A percentile compares a stretch with the other conserved stretches of the same genome.
These are phyloP conservation scores for Artibeus jamaicensis DNA, from an alignment of 2,797 vertebrate genomes.

Conservation along the genomic window DNA sequence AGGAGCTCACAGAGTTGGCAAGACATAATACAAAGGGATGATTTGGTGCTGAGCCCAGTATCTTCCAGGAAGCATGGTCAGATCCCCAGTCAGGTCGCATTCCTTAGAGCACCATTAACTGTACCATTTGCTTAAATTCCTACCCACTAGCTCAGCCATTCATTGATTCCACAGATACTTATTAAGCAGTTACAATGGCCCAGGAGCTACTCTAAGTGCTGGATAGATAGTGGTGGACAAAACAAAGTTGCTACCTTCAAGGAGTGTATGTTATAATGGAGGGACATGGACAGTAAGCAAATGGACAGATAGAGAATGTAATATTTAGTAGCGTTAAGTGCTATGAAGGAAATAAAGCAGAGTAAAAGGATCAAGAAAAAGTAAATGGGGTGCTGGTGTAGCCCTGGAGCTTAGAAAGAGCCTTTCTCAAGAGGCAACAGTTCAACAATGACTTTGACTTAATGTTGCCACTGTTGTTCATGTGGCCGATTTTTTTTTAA, in stretches of 20 bases:
- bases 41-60: not conserved
- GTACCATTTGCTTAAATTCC: not conserved
- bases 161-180: not conserved
- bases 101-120: not conserved
- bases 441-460: not conserved
- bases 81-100: not conserved
- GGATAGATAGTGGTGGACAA: not conserved
- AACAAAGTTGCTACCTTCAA: not conserved
- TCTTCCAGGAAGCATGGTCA: not conserved
- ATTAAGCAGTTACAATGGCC: not conserved
- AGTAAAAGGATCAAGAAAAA: not conserved
- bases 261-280: not conserved
- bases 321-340: not conserved
- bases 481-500: not conserved
- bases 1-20: not conserved
- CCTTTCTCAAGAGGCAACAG: not conserved
- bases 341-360: not conserved
- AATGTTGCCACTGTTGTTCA: not conserved
- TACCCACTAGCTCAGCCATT: not conserved
- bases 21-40: not conserved
- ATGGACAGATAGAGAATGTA: not conserved
- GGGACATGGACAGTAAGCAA: not conserved
- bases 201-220: not conserved
- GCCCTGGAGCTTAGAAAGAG: not conserved
- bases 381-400: not conserved